phyloP scores from a whole-genome alignment of 2,113 vertebrate species.

The Dolichallabes microphthalmus region DNA sequence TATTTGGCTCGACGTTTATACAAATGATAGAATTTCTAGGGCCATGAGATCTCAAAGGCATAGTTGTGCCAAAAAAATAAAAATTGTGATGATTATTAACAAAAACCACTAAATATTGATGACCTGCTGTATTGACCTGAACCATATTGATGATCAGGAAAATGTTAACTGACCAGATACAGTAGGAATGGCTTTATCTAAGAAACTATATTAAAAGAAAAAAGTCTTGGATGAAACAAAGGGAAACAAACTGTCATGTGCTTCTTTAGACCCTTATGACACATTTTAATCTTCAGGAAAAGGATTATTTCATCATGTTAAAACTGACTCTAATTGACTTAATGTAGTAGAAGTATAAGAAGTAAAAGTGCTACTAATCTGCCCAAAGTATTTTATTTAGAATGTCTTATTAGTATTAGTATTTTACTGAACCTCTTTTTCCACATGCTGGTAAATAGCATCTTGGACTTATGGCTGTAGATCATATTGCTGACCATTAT shows the following conservation, averaged over 20 bases:
- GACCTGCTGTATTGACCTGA: neutral
- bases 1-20: neutral
- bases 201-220: neutral
- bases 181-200: slow-evolving; percentile 3
- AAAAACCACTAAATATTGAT: slow-evolving; percentile 1
- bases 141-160: neutral
- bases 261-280: slow-evolving; percentile 22
- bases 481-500: neutral
- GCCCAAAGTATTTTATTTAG: neutral
- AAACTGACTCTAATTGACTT: neutral
- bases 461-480: neutral
- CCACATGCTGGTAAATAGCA: neutral
- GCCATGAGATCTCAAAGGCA: neutral
- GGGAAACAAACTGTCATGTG: neutral
- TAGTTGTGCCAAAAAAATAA: neutral
- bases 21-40: neutral
- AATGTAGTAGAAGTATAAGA: neutral
- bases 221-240: neutral
- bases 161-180: neutral
- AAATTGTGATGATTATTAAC: neutral
- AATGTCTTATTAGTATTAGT: neutral
- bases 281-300: neutral
- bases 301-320: neutral
- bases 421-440: neutral
- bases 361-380: slow-evolving; percentile 4